Conservation (phyloP, 2,888 invertebrate species). For the Gonocerus acuteangulatus region DNA sequence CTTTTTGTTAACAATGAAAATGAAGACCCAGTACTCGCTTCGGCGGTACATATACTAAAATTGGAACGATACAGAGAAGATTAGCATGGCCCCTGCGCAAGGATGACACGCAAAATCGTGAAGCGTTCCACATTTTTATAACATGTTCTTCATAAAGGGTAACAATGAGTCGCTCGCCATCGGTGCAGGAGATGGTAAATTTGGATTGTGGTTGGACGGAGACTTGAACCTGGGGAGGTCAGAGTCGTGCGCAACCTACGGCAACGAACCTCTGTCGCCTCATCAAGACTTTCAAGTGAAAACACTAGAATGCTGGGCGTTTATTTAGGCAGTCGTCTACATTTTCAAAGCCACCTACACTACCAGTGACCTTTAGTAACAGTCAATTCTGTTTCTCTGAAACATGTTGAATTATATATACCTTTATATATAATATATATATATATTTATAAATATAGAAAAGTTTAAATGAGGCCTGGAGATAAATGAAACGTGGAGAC, state of each 20-base stretch:
- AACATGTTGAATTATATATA: slow-evolving; percentile 26
- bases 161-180: slow-evolving; percentile 90
- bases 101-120: too few relatives aligned
- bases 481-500: too few relatives aligned
- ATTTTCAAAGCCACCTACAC: slow-evolving; percentile 14
- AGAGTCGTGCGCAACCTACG: slow-evolving; percentile 91
- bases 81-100: too few relatives aligned
- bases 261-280: slow-evolving; percentile 86
- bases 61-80: too few relatives aligned
- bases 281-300: slow-evolving; percentile 96
- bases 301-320: slow-evolving; percentile 97
- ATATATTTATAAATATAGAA: slow-evolving; percentile 14
- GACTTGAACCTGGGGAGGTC: slow-evolving; percentile 94
- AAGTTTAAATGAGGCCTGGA: slow-evolving; percentile 11
- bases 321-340: slow-evolving; percentile 56
- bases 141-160: slow-evolving; percentile 95
- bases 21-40: too few relatives aligned
- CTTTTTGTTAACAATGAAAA: too few relatives aligned
- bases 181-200: slow-evolving; percentile 94
- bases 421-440: slow-evolving; percentile 28
- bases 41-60: too few relatives aligned
- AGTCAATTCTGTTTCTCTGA: slow-evolving; percentile 31
- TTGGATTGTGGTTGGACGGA: slow-evolving; percentile 96
- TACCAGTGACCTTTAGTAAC: slow-evolving; percentile 32
- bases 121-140: too few relatives aligned